Evolutionary conservation across 1,140 invertebrate genomes (phyloP).

Genomic region (Mylabris phalerata): DNA sequence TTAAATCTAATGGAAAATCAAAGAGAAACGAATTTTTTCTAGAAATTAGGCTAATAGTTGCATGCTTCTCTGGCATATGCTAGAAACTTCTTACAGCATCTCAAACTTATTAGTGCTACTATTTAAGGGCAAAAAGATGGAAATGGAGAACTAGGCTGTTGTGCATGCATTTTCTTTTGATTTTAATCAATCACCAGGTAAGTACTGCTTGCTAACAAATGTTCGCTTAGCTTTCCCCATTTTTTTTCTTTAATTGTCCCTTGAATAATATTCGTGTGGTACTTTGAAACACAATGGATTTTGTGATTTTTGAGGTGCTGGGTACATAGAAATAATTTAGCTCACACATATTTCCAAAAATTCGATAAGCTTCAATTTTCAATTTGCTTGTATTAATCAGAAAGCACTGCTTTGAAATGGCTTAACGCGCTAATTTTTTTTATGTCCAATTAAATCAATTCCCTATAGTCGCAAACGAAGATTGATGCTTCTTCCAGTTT

Average conservation of each 20-base stretch:
- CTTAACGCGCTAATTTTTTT: conserved; percentile 14
- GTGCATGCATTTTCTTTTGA: too few species aligned
- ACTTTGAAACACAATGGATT: conserved; percentile 12
- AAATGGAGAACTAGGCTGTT: too few species aligned
- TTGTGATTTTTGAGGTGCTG: conserved; percentile 24
- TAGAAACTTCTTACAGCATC: too few species aligned
- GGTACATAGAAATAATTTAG: conserved; percentile 24
- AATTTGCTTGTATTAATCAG: conserved; percentile 1
- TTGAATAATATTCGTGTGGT: not conserved
- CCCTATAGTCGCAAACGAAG: conserved; percentile 22
- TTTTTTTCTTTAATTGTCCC: not conserved
- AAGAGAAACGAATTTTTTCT: too few species aligned
- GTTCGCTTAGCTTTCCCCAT: not conserved
- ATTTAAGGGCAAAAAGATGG: too few species aligned
- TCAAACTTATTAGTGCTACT: too few species aligned
- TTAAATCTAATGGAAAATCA: not conserved
- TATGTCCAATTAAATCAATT: conserved; percentile 12
- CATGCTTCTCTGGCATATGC: too few species aligned
- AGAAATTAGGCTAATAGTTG: too few species aligned
- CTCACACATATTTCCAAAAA: conserved; percentile 2
- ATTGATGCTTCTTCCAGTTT: conserved; percentile 21
- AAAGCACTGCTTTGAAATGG: conserved; percentile 17
- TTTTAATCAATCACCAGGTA: too few species aligned
- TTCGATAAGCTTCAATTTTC: too few species aligned
- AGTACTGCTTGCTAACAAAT: too few species aligned